Evolutionary conservation across 2,113 vertebrate species (phyloP), one percentile per base, ranked within the genome.

Genomic region (Zootoca vivipara): DNA sequence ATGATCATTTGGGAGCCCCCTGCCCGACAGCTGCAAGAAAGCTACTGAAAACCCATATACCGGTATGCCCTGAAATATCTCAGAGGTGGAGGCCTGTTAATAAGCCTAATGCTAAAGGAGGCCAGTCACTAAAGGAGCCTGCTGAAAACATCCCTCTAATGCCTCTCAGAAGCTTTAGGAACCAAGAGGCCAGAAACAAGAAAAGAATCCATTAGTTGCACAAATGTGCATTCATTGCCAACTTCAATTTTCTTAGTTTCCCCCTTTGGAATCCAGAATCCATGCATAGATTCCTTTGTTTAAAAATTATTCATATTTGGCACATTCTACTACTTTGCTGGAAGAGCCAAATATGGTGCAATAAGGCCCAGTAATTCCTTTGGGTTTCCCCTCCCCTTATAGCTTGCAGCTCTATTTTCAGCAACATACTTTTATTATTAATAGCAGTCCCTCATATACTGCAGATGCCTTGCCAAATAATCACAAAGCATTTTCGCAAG

Each of bases 271-370:
- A 92, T 88, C 90, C 90, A 93, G 89, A 92, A 89, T 69, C 79
- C 82, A 93, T 93, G 93, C 93, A 91, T 69, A 89, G 90, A 89
- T 88, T 75, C 88, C 72, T 92, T 92, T 67, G 69, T 90, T 93
- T 91, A 88, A 93, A 77, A 91, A 93, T 88, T 78, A 89, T 87
- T 89, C 90, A 0, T 20, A 88, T 92, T 90, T 90, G 92, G 88
- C 90, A 83, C 85, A 82, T n/a, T 28, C 30, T 65, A 67, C 6
- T 67, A 73, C 83, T 30, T 87, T 93, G 56, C 79, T 85, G 79
- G 92, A 82, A 46, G 62, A 22, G 87, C 1, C 77, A 70, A 73
- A 7, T 82, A 81, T 69, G 69, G 65, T 1, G 81, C 62, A 85
- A 46, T 62, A 15, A 73, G 62, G 78, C 52, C 62, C 79, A 77